Evolutionary conservation across 1,140 invertebrate genomes (phyloP).

Genomic region (Physella acuta): DNA sequence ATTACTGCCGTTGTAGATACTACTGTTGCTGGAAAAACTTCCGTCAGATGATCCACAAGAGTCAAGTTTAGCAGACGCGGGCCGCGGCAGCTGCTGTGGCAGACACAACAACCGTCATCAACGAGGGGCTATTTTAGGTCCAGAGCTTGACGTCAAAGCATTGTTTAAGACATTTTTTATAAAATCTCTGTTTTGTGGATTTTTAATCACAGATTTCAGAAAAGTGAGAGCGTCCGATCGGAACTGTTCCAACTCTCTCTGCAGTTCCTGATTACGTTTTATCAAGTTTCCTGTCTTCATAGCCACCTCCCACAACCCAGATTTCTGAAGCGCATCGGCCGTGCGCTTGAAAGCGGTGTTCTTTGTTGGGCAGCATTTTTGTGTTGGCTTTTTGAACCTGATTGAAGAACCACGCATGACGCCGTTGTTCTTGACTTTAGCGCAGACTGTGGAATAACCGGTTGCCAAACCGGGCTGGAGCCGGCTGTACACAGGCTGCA

Average conservation of each 20-base stretch:
- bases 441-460: background rate
- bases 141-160: constrained; percentile 9
- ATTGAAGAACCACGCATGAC: too few species aligned
- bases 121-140: background rate
- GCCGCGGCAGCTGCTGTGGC: constrained; percentile 11
- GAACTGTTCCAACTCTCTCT: constrained; percentile 28
- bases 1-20: too few species aligned
- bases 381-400: background rate
- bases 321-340: constrained; percentile 31
- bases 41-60: background rate
- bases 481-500: background rate
- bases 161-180: constrained; percentile 21
- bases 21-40: background rate
- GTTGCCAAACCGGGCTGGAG: background rate
- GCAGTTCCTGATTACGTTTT: constrained; percentile 27
- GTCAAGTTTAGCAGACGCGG: constrained; percentile 1
- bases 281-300: constrained; percentile 31
- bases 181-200: constrained; percentile 28
- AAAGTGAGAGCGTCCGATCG: constrained; percentile 25
- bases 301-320: constrained; percentile 32
- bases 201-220: constrained; percentile 29
- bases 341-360: constrained; percentile 25
- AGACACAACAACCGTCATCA: constrained; percentile 23
- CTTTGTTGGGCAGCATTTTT: constrained; percentile 10
- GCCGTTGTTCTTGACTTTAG: constrained; percentile 10